phyloP scores from a whole-genome alignment of 2,113 vertebrate genomes.

The Ptyas mucosa region DNA sequence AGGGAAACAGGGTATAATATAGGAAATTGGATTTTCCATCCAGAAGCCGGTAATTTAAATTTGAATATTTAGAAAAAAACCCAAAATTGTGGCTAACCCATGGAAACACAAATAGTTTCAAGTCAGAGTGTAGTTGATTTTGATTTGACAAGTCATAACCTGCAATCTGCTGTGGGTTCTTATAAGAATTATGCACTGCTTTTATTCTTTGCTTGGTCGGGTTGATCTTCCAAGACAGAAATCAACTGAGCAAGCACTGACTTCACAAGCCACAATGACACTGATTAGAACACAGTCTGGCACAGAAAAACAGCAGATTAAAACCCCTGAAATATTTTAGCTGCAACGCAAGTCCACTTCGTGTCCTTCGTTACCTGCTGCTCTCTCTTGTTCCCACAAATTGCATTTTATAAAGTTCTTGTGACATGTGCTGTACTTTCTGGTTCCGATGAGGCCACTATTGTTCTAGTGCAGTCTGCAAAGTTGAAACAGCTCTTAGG shows the following conservation, averaged over 20 bases:
- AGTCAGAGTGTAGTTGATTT: background rate
- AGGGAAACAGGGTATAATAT: background rate
- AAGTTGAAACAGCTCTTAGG: accelerated
- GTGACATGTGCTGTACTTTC: background rate
- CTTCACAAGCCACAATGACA: background rate
- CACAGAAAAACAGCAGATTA: background rate
- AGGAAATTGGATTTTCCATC: background rate
- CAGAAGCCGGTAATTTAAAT: background rate
- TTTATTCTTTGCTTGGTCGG: background rate
- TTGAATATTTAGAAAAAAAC: background rate
- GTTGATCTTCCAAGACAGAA: background rate
- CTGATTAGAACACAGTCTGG: background rate
- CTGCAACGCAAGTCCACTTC: background rate
- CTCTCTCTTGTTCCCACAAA: background rate
- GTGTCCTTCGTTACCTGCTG: background rate
- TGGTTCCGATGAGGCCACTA: conserved; percentile 11
- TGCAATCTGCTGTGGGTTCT: background rate
- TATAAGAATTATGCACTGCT: background rate
- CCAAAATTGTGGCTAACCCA: background rate
- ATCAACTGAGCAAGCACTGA: background rate
- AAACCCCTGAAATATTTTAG: background rate
- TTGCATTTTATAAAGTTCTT: background rate
- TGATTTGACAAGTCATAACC: background rate
- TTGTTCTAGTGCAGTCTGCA: background rate
- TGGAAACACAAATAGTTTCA: background rate